Evolutionary conservation across 2,113 vertebrate species (phyloP).

Genomic region (Amblyornis subalaris): DNA sequence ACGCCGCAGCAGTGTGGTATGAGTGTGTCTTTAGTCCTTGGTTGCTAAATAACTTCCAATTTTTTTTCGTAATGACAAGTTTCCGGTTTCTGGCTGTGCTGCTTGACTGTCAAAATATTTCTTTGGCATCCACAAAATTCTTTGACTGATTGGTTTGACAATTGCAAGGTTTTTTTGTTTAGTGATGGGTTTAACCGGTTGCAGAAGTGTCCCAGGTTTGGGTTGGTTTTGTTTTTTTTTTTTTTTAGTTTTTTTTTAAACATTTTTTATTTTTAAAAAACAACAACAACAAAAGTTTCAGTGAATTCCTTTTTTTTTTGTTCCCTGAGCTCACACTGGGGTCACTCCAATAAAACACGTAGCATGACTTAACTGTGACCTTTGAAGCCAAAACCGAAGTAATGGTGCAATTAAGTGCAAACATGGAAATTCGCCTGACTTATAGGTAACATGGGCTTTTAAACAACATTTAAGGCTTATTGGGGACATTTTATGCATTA

Average conservation of each 20-base stretch:
- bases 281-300: conserved; percentile 65
- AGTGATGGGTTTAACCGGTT: conserved; percentile 73
- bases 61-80: conserved; percentile 42
- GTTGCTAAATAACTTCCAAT: conserved; percentile 66
- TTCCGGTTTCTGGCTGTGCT: conserved; percentile 77
- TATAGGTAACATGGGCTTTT: conserved; percentile 42
- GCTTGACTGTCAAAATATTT: conserved; percentile 76
- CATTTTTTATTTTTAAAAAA: conserved; percentile 62
- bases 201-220: conserved; percentile 74
- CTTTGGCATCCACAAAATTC: conserved; percentile 81
- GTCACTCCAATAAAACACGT: conserved; percentile 73
- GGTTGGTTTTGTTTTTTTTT: not conserved
- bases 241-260: not conserved
- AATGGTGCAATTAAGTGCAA: conserved; percentile 65
- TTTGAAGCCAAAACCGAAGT: conserved; percentile 71
- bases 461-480: conserved; percentile 68
- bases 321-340: conserved; percentile 85
- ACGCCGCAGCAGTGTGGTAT: conserved; percentile 49
- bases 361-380: conserved; percentile 69
- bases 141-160: conserved; percentile 70
- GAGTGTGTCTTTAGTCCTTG: conserved; percentile 51
- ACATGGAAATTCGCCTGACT: conserved; percentile 67
- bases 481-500: conserved; percentile 66
- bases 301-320: conserved; percentile 70
- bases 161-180: conserved; percentile 67